phyloP scores from a whole-genome alignment of 2,888 invertebrate species.

The Leptopilina myrica region DNA sequence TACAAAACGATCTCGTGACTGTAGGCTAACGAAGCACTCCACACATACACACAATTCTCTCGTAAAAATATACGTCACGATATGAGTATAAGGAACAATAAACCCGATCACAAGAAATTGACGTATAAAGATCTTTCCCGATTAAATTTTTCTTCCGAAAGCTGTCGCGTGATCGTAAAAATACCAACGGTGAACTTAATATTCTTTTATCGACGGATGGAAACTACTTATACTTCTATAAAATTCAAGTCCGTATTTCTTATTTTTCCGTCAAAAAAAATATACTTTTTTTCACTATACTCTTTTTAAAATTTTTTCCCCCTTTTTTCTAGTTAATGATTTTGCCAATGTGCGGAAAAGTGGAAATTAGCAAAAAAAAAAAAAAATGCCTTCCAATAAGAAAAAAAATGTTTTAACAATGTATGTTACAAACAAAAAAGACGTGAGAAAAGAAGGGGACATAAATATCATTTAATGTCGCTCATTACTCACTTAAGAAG shows the following conservation, averaged over 20 bases:
- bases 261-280: not conserved
- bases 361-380: too few species aligned
- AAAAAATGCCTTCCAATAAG: too few species aligned
- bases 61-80: not conserved
- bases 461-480: slow-evolving; percentile 16
- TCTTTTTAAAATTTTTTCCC: too few species aligned
- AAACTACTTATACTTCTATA: not conserved
- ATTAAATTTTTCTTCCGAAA: slow-evolving; percentile 27
- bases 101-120: slow-evolving; percentile 21
- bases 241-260: not conserved
- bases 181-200: not conserved
- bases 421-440: not conserved
- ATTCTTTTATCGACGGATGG: not conserved
- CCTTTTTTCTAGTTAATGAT: too few species aligned
- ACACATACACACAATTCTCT: not conserved
- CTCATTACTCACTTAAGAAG: slow-evolving; percentile 6
- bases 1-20: too few species aligned
- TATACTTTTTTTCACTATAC: not conserved
- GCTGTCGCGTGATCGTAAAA: slow-evolving; percentile 26
- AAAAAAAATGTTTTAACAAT: not conserved
- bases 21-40: not conserved
- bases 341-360: too few species aligned
- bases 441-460: not conserved
- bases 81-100: slow-evolving; percentile 12
- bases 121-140: slow-evolving; percentile 13